Evolutionary conservation across 2,888 invertebrate genomes (phyloP), one percentile per base, ranked within the genome.

Genomic region (Archips crataeganus): DNA sequence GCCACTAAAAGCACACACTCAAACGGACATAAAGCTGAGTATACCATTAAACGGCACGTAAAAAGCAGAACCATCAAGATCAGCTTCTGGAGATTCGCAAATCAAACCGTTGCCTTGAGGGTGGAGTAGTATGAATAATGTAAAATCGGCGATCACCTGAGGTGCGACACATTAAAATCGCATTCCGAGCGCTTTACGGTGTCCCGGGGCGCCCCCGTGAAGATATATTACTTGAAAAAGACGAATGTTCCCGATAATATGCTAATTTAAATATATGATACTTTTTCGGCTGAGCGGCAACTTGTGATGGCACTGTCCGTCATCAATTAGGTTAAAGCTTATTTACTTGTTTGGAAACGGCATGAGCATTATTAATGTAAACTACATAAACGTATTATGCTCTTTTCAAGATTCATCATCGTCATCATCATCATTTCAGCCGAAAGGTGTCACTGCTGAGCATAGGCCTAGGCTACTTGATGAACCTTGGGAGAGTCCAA

Each of bases 151-250:
- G 65, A 65, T 65, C 85, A 89, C 88, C 88, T 86, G 83, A 86
- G 85, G 83, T 86, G 87, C 80, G 90, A 88, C 88, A 89, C 89
- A 91, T 91, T 91, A 91, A 91, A 90, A 89, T 85, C 90, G 85
- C 90, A 87, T 90, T 87, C 82, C 9, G 79, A 77, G 77, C 80
- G 78, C 81, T 89, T 89, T 86, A 86, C 85, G 87, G 82, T 79
- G 78, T 77, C 77, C 76, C 78, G 80, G 62, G 74, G 73, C 49
- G 42, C 32, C 6, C 10, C 60, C n/a, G 65, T 36, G 78, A 75
- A 83, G 84, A 85, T 81, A 82, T 81, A 84, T 81, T 83, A 80
- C 79, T 32, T 74, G 51, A 4, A n/a, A 39, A 15, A 65, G 65
- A 65, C 65, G 65, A 65, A 65, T 65, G 65, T 65, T 65, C 36